Evolutionary conservation across 2,797 vertebrate species (phyloP).

Genomic region (Crocidura indochinensis): DNA sequence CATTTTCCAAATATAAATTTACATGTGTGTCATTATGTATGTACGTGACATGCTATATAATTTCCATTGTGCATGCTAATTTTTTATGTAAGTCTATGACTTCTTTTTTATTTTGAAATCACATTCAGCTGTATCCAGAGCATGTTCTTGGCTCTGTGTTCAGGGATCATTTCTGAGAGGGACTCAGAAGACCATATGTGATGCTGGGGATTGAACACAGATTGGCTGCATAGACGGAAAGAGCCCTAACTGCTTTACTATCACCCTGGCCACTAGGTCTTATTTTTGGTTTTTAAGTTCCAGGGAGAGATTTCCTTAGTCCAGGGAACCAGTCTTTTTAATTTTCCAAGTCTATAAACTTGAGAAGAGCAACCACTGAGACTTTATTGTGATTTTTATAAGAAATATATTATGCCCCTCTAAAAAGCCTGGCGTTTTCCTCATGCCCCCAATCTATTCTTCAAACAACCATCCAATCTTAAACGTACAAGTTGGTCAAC

Average conservation of each 20-base stretch:
- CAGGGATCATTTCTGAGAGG: too few relatives aligned
- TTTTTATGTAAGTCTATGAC: neutral
- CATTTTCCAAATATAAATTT: too few relatives aligned
- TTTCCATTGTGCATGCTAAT: neutral
- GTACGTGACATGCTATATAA: too few relatives aligned
- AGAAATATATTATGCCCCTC: neutral
- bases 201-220: too few relatives aligned
- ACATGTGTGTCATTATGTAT: too few relatives aligned
- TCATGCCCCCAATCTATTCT: neutral
- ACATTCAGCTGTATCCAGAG: too few relatives aligned
- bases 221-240: too few relatives aligned
- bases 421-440: neutral
- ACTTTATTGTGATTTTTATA: neutral
- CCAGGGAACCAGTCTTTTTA: neutral
- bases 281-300: neutral
- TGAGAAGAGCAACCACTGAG: conserved; percentile 1
- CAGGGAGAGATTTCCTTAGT: neutral
- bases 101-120: neutral
- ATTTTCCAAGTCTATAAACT: neutral
- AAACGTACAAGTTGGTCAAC: neutral
- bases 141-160: too few relatives aligned
- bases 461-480: neutral
- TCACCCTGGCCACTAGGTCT: too few relatives aligned
- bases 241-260: neutral
- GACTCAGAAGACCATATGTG: too few relatives aligned